Conservation (phyloP, 2,113 vertebrate genomes). For the Psittacus erithacus region DNA sequence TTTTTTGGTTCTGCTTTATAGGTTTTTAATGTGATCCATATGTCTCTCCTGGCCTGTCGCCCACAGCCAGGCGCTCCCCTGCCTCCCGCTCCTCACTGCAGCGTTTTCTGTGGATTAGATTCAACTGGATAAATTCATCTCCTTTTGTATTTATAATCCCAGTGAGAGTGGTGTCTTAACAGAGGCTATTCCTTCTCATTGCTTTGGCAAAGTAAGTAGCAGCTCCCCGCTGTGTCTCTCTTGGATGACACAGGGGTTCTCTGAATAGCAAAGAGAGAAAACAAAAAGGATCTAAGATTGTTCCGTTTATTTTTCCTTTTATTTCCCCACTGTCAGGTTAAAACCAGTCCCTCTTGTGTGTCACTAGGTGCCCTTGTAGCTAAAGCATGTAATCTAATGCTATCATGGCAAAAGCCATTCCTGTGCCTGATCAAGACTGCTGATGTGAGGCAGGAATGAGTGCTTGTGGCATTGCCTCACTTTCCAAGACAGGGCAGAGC, state of each 20-base stretch:
- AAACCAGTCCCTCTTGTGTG: not conserved
- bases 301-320: not conserved
- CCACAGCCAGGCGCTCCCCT: not conserved
- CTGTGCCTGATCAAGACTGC: not conserved
- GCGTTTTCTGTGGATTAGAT: not conserved
- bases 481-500: not conserved
- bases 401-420: not conserved
- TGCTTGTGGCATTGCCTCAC: not conserved
- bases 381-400: not conserved
- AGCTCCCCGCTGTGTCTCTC: not conserved
- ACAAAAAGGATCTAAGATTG: not conserved
- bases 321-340: not conserved
- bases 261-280: conserved; percentile 13
- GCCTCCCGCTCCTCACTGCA: not conserved
- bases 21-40: not conserved
- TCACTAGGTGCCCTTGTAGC: not conserved
- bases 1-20: not conserved
- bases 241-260: conserved; percentile 1
- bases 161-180: not conserved
- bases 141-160: conserved; percentile 25
- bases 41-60: not conserved
- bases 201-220: conserved; percentile 19
- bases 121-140: not conserved
- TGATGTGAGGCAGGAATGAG: not conserved
- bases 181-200: not conserved